phyloP scores from a whole-genome alignment of 2,888 invertebrate species.

The Parnassius apollo region DNA sequence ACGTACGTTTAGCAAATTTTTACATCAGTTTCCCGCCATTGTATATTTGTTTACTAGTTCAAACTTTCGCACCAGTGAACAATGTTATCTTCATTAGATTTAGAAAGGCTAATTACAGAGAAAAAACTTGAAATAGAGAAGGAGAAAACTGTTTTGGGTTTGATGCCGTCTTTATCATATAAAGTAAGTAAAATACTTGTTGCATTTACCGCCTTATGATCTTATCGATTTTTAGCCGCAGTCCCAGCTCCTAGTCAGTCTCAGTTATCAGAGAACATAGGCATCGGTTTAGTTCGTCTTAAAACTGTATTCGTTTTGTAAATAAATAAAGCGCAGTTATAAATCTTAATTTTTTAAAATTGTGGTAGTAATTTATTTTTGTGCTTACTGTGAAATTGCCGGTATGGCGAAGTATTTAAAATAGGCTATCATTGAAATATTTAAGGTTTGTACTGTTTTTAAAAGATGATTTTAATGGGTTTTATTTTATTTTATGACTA shows the following conservation, averaged over 20 bases:
- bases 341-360: no score
- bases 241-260: constrained; percentile 25
- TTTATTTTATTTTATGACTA: no score
- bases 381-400: no score
- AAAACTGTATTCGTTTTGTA: constrained; percentile 4
- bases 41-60: constrained; percentile 20
- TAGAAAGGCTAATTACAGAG: constrained; percentile 70
- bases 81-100: constrained; percentile 65
- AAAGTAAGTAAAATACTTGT: constrained; percentile 40
- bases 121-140: constrained; percentile 71
- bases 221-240: constrained; percentile 43
- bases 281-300: background rate
- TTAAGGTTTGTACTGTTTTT: no score
- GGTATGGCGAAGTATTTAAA: no score
- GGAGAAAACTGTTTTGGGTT: constrained; percentile 64
- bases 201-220: constrained; percentile 43
- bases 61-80: constrained; percentile 42
- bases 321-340: background rate
- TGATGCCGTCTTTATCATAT: constrained; percentile 35
- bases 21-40: constrained; percentile 42
- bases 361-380: no score
- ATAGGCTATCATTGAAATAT: no score
- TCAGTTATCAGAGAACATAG: constrained; percentile 13
- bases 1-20: background rate
- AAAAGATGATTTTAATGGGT: no score